Base-by-base conservation (phyloP, 2,888 invertebrate species). In the Eueremaeus valkanovi region DNA sequence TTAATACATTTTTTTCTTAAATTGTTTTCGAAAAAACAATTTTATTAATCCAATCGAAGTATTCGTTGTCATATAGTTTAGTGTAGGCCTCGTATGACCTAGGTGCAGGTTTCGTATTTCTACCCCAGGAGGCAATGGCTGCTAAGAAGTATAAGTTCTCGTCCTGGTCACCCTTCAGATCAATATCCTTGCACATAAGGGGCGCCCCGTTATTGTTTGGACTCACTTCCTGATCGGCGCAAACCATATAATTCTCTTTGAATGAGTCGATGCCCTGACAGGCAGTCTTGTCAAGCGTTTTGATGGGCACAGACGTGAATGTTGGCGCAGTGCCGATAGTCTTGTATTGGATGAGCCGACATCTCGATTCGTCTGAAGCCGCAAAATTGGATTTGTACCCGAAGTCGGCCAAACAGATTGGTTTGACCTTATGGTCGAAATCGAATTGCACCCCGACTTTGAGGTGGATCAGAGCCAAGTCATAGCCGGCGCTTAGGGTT, bases 391-490 rank as follows among this genome's bases (percentile, higher is more conserved):
- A n/a, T n/a, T n/a, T n/a, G n/a, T n/a, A n/a, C n/a, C n/a, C n/a
- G n/a, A n/a, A n/a, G n/a, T n/a, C n/a, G n/a, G 8, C 58, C 58
- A 58, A 29, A 58, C 49, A 49, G 3, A 49, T 49, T 18, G 49
- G 49, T 11, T 18, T 8, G 5, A 49, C 16, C 3, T 8, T n/a
- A 11, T 49, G 3, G 11, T 49, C 21, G 5, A n/a, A n/a, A 3
- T 49, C 21, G 5, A 49, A 49, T 8, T 49, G 18, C 8, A 49
- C 3, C 2, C 58, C 5, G 24, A 8, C 8, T 27, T 27, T 58
- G 11, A 58, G 58, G 9, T 68, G 72, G 66, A 73, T 68, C 31
- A 73, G 33, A 31, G 73, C 73, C n/a, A 73, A 68, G 58, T 73
- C 73, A 42, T 73, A 73, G 51, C 73, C 73, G n/a, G 63, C 51